Conservation (phyloP, 1,140 invertebrate genomes). For the Vollenhovia emeryi region DNA sequence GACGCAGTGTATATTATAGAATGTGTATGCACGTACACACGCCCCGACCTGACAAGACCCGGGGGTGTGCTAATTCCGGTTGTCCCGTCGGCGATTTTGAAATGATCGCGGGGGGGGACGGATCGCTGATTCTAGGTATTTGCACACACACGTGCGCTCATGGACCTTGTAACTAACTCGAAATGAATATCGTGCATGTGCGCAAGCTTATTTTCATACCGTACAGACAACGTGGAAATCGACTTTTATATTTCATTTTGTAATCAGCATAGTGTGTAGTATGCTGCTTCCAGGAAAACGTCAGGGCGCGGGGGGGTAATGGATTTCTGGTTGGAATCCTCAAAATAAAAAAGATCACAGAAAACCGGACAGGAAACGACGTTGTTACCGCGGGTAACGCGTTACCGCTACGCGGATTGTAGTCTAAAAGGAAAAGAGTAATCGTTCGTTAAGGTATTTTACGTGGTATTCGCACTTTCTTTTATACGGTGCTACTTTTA, state of each 20-base stretch:
- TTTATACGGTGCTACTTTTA: slow-evolving; percentile 68
- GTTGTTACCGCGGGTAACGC: slow-evolving; percentile 3
- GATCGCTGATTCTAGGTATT: slow-evolving; percentile 27
- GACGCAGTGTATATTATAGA: slow-evolving; percentile 61
- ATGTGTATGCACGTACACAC: slow-evolving; percentile 52
- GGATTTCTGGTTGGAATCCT: slow-evolving; percentile 16
- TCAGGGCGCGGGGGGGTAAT: not conserved
- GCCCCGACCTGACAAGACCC: slow-evolving; percentile 43
- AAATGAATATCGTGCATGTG: slow-evolving; percentile 52
- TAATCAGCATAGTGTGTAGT: slow-evolving; percentile 48
- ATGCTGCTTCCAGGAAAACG: slow-evolving; percentile 22
- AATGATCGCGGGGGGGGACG: slow-evolving; percentile 1
- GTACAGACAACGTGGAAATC: slow-evolving; percentile 42
- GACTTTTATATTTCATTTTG: slow-evolving; percentile 72
- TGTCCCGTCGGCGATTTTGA: slow-evolving; percentile 23
- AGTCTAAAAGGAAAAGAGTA: slow-evolving; percentile 23
- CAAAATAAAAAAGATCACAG: too few relatives aligned
- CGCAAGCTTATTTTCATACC: slow-evolving; percentile 68
- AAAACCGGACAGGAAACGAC: not conserved
- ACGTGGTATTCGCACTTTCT: slow-evolving; percentile 43
- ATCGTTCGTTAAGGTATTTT: slow-evolving; percentile 43
- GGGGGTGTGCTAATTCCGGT: slow-evolving; percentile 40
- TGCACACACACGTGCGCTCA: slow-evolving; percentile 32
- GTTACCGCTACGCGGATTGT: slow-evolving; percentile 4
- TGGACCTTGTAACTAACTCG: slow-evolving; percentile 39